These are phyloP conservation scores for Clamator glandarius DNA, from an alignment of 2,797 vertebrate genomes.

Conservation along the genomic window DNA sequence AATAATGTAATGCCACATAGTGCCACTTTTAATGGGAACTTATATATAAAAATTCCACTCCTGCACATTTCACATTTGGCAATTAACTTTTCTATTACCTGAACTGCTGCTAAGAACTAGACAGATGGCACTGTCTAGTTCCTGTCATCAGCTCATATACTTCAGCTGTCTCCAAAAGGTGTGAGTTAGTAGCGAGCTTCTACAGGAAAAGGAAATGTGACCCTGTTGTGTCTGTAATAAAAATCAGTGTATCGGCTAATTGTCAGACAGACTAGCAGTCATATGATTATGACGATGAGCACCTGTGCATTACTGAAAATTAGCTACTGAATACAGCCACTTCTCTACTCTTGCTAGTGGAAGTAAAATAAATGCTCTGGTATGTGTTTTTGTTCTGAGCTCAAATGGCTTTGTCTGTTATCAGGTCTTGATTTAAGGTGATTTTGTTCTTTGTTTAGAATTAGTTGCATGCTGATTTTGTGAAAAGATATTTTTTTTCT, in stretches of 20 bases:
- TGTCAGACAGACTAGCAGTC: conserved; percentile 4
- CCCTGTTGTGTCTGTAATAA: conserved; percentile 21
- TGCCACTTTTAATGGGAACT: not conserved
- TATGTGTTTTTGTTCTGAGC: not conserved
- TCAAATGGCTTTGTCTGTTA: not conserved
- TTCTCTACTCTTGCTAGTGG: not conserved
- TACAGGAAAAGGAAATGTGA: conserved; percentile 24
- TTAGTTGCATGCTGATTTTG: not conserved
- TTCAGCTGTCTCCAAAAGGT: conserved; percentile 53
- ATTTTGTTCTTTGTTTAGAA: not conserved
- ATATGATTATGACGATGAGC: not conserved
- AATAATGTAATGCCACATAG: not conserved
- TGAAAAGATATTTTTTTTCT: not conserved
- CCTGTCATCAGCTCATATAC: conserved; percentile 63
- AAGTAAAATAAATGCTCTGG: not conserved
- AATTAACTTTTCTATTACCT: conserved; percentile 55
- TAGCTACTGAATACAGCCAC: not conserved
- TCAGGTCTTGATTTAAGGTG: not conserved
- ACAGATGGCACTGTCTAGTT: conserved; percentile 69
- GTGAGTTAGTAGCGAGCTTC: not conserved
- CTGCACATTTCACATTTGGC: conserved; percentile 4
- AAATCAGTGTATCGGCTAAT: conserved; percentile 42
- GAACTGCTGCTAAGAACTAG: conserved; percentile 57
- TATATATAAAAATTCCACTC: not conserved
- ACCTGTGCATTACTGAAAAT: not conserved